phyloP scores from a whole-genome alignment of 2,797 vertebrate genomes.

The Cyprinella venusta region DNA sequence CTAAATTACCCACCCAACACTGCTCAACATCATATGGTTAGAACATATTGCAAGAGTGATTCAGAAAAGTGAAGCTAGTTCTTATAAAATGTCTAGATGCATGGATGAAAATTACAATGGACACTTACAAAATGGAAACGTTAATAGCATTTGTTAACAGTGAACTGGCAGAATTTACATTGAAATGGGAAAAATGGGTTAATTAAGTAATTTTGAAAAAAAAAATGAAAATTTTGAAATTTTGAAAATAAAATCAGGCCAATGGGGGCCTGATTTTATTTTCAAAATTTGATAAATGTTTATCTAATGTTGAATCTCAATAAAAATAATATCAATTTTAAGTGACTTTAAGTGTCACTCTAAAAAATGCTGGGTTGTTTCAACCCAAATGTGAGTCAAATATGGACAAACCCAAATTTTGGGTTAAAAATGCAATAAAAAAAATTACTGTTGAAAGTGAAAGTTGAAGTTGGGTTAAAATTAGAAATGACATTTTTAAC shows the following conservation, averaged over 20 bases:
- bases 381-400: no score
- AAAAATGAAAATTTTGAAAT: no score
- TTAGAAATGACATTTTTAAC: no score
- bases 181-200: not conserved
- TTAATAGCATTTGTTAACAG: not conserved
- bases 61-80: not conserved
- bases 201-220: not conserved
- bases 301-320: not conserved
- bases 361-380: no score
- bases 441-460: no score
- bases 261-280: not conserved
- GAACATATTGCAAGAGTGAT: not conserved
- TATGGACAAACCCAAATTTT: no score
- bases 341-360: no score
- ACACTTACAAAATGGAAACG: not conserved
- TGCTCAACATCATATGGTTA: not conserved
- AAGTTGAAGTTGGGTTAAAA: no score
- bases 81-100: not conserved
- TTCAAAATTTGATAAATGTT: not conserved
- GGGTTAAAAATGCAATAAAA: no score
- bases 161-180: not conserved
- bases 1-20: not conserved
- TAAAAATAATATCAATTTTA: not conserved
- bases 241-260: no score
- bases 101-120: not conserved